These are phyloP conservation scores for Lumbricus terrestris DNA, from an alignment of 2,888 invertebrate species.

Conservation along the genomic window DNA sequence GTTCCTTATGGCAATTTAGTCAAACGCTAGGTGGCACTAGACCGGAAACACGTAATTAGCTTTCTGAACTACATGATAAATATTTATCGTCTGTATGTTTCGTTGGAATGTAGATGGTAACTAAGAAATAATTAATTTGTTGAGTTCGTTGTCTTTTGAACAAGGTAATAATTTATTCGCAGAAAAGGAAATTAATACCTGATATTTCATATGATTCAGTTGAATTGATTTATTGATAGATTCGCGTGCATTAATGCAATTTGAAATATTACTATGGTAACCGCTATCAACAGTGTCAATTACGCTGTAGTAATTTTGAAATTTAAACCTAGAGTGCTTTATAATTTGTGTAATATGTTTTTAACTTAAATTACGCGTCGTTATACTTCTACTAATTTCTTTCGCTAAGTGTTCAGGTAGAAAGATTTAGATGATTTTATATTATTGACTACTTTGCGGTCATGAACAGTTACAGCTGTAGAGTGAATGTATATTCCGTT, in stretches of 20 bases:
- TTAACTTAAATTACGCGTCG: not conserved
- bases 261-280: slow-evolving; percentile 3
- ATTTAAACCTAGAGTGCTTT: not conserved
- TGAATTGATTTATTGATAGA: not conserved
- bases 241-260: not conserved
- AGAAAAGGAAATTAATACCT: not conserved
- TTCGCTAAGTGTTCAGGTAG: no score
- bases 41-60: not conserved
- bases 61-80: not conserved
- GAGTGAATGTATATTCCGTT: no score
- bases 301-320: not conserved
- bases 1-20: no score
- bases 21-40: not conserved
- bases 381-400: no score
- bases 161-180: not conserved
- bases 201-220: not conserved
- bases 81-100: not conserved
- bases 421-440: no score
- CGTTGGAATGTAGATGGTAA: not conserved
- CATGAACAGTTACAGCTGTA: no score
- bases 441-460: no score
- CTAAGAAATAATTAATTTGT: not conserved
- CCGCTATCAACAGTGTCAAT: slow-evolving; percentile 3
- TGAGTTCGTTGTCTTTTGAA: not conserved
- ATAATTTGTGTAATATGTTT: not conserved